phyloP scores from a whole-genome alignment of 2,888 invertebrate genomes.

The Colostygia pectinataria region DNA sequence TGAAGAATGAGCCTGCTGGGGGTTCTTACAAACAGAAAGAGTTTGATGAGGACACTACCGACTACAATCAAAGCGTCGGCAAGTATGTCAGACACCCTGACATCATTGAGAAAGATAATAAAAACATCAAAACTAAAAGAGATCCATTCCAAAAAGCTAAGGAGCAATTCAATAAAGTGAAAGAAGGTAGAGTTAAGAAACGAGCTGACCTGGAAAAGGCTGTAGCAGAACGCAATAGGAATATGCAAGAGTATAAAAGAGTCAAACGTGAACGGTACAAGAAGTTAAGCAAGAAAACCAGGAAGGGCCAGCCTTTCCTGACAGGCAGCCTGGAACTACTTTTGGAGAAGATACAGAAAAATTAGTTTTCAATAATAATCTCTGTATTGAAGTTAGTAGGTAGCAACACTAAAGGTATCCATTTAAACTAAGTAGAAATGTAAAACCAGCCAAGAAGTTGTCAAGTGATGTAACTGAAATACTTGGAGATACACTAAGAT shows the following conservation, averaged over 20 bases:
- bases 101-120: conserved; percentile 52
- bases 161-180: conserved; percentile 77
- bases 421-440: no score
- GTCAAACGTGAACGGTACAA: conserved; percentile 88
- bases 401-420: no score
- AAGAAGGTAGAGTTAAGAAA: conserved; percentile 80
- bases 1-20: conserved; percentile 69
- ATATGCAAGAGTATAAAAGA: conserved; percentile 86
- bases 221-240: conserved; percentile 84
- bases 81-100: conserved; percentile 74
- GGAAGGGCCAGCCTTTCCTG: conserved; percentile 94
- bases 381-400: no score
- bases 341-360: conserved; percentile 88
- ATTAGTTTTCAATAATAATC: no score
- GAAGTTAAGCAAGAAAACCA: conserved; percentile 89
- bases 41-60: conserved; percentile 74
- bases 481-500: no score
- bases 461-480: no score
- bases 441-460: no score
- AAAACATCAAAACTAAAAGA: conserved; percentile 46
- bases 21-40: conserved; percentile 74
- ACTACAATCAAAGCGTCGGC: conserved; percentile 51
- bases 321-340: conserved; percentile 90
- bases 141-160: conserved; percentile 80
- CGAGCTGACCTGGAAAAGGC: conserved; percentile 72